Evolutionary conservation across 2,888 invertebrate species (phyloP).

Genomic region (Ophion costatus): DNA sequence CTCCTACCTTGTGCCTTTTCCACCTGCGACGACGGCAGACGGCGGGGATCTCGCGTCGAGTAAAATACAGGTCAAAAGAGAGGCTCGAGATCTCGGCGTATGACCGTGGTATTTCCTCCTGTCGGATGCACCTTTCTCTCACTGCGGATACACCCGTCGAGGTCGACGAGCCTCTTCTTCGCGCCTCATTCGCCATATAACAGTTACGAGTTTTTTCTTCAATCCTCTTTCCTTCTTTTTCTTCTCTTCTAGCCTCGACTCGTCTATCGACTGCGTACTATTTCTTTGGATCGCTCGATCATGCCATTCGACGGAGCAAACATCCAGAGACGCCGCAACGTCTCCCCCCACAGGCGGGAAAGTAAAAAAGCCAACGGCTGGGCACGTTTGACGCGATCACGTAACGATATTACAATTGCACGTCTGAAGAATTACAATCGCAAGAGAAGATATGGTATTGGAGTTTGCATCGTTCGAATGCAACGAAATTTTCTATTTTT

Average conservation of each 20-base stretch:
- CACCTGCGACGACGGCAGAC: conserved; percentile 7
- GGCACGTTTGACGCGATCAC: too few relatives aligned
- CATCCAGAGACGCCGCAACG: background rate
- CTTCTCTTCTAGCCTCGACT: conserved; percentile 1
- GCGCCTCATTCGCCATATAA: conserved; percentile 59
- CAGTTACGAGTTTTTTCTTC: conserved; percentile 45
- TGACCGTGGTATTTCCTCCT: conserved; percentile 66
- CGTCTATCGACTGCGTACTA: conserved; percentile 13
- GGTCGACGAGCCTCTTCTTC: conserved; percentile 67
- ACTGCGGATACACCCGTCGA: conserved; percentile 68
- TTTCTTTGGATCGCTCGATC: conserved; percentile 26
- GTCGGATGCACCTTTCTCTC: conserved; percentile 72
- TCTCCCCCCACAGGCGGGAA: background rate
- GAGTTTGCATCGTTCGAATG: too few relatives aligned
- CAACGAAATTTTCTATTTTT: too few relatives aligned
- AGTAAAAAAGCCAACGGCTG: background rate
- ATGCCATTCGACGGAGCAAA: background rate
- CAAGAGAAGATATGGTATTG: too few relatives aligned
- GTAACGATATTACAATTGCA: too few relatives aligned
- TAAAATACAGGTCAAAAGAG: conserved; percentile 70
- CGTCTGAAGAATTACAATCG: too few relatives aligned
- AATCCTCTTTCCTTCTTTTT: conserved; percentile 15
- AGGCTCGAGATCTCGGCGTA: conserved; percentile 58
- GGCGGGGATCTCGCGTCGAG: conserved; percentile 68
- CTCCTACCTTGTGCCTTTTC: background rate